Percentiles rank a stretch among this genome's conserved stretches.
These are phyloP conservation scores for Oryzias curvinotus DNA, from an alignment of 2,113 vertebrate genomes.

Conservation along the genomic window DNA sequence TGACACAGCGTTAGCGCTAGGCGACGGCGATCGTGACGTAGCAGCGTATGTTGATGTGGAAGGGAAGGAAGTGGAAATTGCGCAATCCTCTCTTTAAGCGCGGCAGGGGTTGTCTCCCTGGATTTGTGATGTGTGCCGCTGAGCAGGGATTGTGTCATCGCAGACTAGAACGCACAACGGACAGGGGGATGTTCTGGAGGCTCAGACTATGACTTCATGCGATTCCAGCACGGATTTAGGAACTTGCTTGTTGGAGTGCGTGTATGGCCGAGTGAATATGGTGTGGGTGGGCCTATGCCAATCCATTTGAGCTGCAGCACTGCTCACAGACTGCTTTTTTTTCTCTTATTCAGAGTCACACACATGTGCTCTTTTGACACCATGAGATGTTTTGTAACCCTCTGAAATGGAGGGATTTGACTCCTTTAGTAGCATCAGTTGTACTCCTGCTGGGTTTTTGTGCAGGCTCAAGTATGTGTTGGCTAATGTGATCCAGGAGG, in stretches of 20 bases:
- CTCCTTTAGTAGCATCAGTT: conserved; percentile 35
- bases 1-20: conserved; percentile 45
- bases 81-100: conserved; percentile 18
- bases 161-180: conserved; percentile 29
- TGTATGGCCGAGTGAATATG: conserved; percentile 34
- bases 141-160: conserved; percentile 26
- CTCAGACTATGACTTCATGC: conserved; percentile 34
- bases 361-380: conserved; percentile 10
- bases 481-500: conserved; percentile 46
- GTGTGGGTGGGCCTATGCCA: conserved; percentile 46
- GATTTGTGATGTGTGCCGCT: conserved; percentile 26
- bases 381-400: conserved; percentile 37
- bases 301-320: conserved; percentile 58
- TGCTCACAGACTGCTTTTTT: conserved; percentile 51
- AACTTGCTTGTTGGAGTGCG: conserved; percentile 38
- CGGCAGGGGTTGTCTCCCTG: conserved; percentile 13
- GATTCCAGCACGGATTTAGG: conserved; percentile 32
- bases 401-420: conserved; percentile 47
- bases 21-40: conserved; percentile 31
- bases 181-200: conserved; percentile 31
- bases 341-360: conserved; percentile 25
- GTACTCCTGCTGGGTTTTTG: conserved; percentile 49
- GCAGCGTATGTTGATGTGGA: conserved; percentile 14
- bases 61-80: not conserved
- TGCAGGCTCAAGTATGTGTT: conserved; percentile 21